Base-by-base conservation (phyloP, 2,113 vertebrate species). In the Colius striatus region DNA sequence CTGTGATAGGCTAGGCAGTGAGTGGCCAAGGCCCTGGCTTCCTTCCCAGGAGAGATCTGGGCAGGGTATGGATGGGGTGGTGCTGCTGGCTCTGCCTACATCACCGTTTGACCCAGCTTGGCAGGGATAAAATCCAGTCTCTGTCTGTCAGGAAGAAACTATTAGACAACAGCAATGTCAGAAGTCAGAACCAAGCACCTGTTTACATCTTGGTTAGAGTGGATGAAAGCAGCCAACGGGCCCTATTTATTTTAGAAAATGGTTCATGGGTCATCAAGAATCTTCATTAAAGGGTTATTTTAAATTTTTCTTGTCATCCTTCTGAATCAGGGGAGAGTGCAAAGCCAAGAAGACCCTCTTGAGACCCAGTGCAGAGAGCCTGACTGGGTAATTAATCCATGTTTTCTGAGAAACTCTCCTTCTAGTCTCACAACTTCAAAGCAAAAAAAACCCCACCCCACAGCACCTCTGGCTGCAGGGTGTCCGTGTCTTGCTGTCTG, bases 391-490 rank as follows among this genome's bases (percentile, higher is more conserved):
- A 97, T 94, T 96, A 96, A 94, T 92, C 84, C 70, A 57, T 0
- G 5, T 75, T 93, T 67, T 87, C 76, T 72, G 75, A 68, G 48
- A 96, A 96, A 89, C 80, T 67, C 58, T 92, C 60, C 92, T 94
- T 93, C 81, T 62, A 85, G 63, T 72, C 79, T 89, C 57, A 87
- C 36, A 94, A 57, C 92, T 97, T 97, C 95, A 97, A 97, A 96
- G 92, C 41, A 89, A 50, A 75, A 93, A 60, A 79, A 54, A 9
- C 17, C 9, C 63, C 41, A 6, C 30, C 17, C 21, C 57, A 38
- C 23, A 11, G 47, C 66, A 95, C 70, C 76, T 91, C 90, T 88
- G 82, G 89, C 95, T 97, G 83, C 72, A 94, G 88, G 84, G 83
- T 94, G 90, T 91, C 94, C 36, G 0, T 94, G 79, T 78, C 50